Percentiles rank a stretch among this genome's conserved stretches.
phyloP scores from a whole-genome alignment of 2,797 vertebrate species.

The Numenius phaeopus region DNA sequence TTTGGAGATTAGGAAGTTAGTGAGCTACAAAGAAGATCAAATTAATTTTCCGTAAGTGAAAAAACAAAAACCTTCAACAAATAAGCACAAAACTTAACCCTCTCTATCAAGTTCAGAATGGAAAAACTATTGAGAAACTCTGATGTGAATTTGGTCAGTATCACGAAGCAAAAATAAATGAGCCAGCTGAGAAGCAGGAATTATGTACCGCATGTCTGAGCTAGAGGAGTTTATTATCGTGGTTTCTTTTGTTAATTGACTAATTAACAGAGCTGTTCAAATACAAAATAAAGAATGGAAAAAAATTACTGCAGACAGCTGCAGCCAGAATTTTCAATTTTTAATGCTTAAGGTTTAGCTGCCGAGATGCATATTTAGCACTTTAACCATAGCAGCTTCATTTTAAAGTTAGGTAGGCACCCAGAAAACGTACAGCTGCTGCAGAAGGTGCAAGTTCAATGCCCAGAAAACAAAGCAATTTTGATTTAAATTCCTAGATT shows the following conservation, averaged over 20 bases:
- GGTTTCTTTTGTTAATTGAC: neutral
- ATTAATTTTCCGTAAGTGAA: neutral
- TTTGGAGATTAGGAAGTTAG: conserved; percentile 18
- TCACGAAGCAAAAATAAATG: neutral
- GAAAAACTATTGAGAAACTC: neutral
- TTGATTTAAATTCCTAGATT: neutral
- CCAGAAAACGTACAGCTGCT: neutral
- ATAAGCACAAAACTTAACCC: neutral
- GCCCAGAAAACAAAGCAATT: neutral
- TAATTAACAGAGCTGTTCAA: neutral
- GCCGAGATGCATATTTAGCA: neutral
- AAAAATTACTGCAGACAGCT: neutral
- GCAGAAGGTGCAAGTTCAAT: neutral
- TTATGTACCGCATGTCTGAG: neutral
- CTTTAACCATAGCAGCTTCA: neutral
- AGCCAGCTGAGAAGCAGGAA: neutral
- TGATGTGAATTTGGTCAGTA: neutral
- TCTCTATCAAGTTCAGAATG: neutral
- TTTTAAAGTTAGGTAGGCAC: neutral
- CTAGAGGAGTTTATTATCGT: neutral
- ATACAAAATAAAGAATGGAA: neutral
- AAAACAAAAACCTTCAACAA: neutral
- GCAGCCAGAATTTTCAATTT: neutral
- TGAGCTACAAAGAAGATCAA: neutral
- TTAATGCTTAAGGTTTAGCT: neutral